Conservation (phyloP, 2,888 invertebrate species). For the Perizoma affinitatum region DNA sequence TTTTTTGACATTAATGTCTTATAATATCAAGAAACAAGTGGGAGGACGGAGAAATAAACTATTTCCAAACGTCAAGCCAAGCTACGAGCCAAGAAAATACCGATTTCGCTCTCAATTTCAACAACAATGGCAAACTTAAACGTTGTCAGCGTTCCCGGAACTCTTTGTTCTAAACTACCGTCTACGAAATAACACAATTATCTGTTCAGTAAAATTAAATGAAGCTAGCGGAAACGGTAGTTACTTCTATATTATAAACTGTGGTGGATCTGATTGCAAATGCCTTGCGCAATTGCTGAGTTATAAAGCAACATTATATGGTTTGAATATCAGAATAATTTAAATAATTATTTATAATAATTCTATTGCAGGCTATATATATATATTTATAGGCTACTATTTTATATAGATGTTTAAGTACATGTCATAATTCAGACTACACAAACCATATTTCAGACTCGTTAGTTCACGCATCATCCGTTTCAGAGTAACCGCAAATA, state of each 20-base stretch:
- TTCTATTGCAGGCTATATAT: too few species aligned
- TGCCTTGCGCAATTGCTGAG: background rate
- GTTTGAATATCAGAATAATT: too few species aligned
- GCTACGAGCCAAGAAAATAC: background rate
- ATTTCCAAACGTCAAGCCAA: constrained; percentile 1
- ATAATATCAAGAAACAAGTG: too few species aligned
- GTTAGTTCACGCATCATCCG: constrained; percentile 13
- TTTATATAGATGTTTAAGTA: background rate
- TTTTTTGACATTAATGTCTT: too few species aligned
- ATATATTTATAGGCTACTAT: background rate
- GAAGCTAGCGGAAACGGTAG: constrained; percentile 15
- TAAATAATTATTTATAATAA: too few species aligned
- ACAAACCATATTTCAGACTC: constrained; percentile 12
- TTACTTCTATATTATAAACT: constrained; percentile 7
- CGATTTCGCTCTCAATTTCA: constrained; percentile 13
- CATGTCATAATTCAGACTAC: background rate
- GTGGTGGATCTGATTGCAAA: constrained; percentile 24
- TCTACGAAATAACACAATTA: constrained; percentile 25
- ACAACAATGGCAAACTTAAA: constrained; percentile 20
- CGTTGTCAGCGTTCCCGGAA: constrained; percentile 9
- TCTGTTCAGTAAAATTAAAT: constrained; percentile 15
- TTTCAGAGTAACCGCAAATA: constrained; percentile 19
- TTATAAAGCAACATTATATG: too few species aligned
- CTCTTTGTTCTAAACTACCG: constrained; percentile 26
- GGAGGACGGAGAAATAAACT: too few species aligned